Evolutionary conservation across 2,113 vertebrate genomes (phyloP).

Genomic region (Engystomops pustulosus): DNA sequence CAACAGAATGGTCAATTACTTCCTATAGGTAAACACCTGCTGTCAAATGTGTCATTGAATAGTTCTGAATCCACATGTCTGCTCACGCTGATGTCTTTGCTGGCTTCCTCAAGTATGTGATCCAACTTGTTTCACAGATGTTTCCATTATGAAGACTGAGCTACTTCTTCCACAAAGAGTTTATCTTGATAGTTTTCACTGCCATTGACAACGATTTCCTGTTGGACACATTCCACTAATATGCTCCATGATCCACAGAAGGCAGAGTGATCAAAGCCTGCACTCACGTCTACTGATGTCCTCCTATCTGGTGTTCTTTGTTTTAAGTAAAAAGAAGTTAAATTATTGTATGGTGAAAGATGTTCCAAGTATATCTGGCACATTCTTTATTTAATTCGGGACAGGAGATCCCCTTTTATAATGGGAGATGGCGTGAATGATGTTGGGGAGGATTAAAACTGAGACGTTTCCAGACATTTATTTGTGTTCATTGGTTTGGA

Average conservation of each 20-base stretch:
- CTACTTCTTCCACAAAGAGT: conserved; percentile 38
- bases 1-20: neutral
- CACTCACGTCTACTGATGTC: conserved; percentile 5
- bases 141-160: conserved; percentile 17
- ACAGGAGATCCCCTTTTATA: neutral
- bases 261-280: conserved; percentile 36
- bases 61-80: conserved; percentile 22
- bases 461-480: neutral
- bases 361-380: conserved; percentile 7
- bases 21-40: conserved; percentile 40
- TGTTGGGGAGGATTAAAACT: conserved; percentile 21
- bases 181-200: conserved; percentile 49
- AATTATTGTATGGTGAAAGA: conserved; percentile 23
- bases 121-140: conserved; percentile 51
- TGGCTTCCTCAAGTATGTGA: conserved; percentile 23
- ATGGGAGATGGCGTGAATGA: neutral
- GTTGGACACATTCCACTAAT: conserved; percentile 44
- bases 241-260: conserved; percentile 20
- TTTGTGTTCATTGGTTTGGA: neutral
- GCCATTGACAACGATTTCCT: conserved; percentile 47
- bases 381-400: neutral
- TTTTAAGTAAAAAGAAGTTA: conserved; percentile 19
- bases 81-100: conserved; percentile 23
- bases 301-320: conserved; percentile 18
- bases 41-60: conserved; percentile 7